Evolutionary conservation across 2,113 vertebrate genomes (phyloP).

Genomic region (Excalfactoria chinensis): DNA sequence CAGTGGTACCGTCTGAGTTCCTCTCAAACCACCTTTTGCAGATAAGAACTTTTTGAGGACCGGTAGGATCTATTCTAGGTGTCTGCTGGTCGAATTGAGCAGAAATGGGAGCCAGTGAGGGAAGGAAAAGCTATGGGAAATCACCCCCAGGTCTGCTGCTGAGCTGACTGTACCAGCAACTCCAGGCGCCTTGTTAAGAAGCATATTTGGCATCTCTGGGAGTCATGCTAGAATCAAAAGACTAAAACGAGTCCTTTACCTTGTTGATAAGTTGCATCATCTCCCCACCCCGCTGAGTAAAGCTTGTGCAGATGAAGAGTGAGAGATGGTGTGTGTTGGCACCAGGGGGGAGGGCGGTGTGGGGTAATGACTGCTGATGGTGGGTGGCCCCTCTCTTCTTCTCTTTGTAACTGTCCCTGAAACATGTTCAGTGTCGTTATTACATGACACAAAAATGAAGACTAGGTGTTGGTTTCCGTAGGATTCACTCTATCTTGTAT

Average conservation of each 20-base stretch:
- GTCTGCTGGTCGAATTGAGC: not conserved
- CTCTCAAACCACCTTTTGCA: not conserved
- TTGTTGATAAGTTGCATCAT: not conserved
- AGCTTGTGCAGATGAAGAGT: not conserved
- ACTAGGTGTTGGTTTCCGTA: slow-evolving; percentile 19
- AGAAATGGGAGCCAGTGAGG: not conserved
- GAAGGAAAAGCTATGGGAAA: not conserved
- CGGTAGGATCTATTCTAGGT: not conserved
- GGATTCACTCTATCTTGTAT: not conserved
- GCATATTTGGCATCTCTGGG: not conserved
- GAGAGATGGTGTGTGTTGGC: not conserved
- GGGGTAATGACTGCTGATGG: slow-evolving; percentile 10
- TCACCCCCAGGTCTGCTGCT: fast-evolving
- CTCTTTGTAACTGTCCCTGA: slow-evolving; percentile 1
- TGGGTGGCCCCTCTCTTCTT: not conserved
- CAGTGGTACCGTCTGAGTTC: not conserved
- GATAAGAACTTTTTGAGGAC: not conserved
- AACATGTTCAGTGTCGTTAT: not conserved
- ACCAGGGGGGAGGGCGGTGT: not conserved
- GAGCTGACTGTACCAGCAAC: not conserved
- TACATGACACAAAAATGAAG: not conserved
- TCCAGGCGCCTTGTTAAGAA: not conserved
- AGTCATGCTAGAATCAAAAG: not conserved
- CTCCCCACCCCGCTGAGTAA: not conserved
- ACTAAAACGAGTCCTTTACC: not conserved